These are phyloP conservation scores for Microtus montanus DNA, from an alignment of 2,113 vertebrate species.

Conservation along the genomic window DNA sequence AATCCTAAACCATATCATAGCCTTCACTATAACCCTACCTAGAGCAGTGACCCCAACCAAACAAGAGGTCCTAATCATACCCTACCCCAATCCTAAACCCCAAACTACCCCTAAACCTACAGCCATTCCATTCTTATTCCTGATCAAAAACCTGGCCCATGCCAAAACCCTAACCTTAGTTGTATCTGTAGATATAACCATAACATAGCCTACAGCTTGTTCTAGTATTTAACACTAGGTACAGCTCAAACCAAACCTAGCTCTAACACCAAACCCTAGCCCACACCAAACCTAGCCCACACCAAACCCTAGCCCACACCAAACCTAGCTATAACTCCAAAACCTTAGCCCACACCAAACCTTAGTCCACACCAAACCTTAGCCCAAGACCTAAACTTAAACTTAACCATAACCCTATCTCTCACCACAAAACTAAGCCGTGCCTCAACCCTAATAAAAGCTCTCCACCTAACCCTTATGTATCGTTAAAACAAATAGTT, in stretches of 20 bases:
- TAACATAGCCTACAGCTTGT: not conserved
- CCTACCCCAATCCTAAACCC: not conserved
- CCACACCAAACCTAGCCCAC: not conserved
- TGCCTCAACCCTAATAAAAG: not conserved
- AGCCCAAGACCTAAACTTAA: not conserved
- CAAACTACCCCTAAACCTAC: not conserved
- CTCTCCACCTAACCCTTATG: not conserved
- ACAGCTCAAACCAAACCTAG: not conserved
- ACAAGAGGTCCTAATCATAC: not conserved
- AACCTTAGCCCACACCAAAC: no score
- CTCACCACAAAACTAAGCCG: not conserved
- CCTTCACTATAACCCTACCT: not conserved
- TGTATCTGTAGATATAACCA: not conserved
- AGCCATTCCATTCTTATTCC: not conserved
- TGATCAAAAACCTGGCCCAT: not conserved
- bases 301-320: not conserved
- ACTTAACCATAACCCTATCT: not conserved
- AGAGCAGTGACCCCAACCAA: not conserved
- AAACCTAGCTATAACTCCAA: not conserved
- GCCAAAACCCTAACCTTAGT: not conserved
- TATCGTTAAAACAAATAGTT: not conserved
- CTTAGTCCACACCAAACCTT: not conserved
- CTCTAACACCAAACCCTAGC: no score
- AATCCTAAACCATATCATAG: not conserved
- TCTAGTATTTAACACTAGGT: not conserved